Evolutionary conservation across 2,113 vertebrate genomes (phyloP), one percentile per base, ranked within the genome.

Genomic region (Nesoenas mayeri): DNA sequence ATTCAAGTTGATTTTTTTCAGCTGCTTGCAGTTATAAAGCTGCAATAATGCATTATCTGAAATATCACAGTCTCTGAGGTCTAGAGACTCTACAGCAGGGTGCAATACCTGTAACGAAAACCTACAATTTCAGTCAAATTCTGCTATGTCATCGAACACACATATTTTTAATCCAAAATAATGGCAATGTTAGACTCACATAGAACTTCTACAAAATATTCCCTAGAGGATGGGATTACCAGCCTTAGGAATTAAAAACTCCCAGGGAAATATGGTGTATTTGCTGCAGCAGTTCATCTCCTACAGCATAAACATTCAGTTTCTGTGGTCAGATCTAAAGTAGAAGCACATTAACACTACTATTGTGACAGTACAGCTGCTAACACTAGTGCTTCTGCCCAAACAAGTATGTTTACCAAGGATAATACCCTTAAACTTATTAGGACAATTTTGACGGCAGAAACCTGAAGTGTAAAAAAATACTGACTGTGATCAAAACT

Each of bases 51-150:
- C 98, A 40, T 75, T 85, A 79, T 99, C 99, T 79, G 99, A 98
- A 95, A 99, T 96, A 56, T 97, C 96, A 95, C 98, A 98, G 94
- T 98, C 98, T 79, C 97, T 97, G 29, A 99, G 97, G 79, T 98
- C 97, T 84, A 99, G 90, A 54, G 92, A 97, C 74, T 98, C 98
- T 18, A 98, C 98, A 82, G 97, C 97, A 61, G 98, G 96, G 84
- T 99, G 98, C 93, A 99, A 83, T 14, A 99, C 90, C 98, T 99
- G 96, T 72, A 97, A 97, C 3, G 42, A 74, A 95, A 85, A 85
- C 5, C 57, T 53, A 58, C 12, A 28, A 89, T 51, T 92, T 92
- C 61, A 69, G 82, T 93, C 78, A 93, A 73, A 89, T 54, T 60
- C 56, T 65, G 22, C 25, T 61, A 21, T 69, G 44, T 38, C 73